A percentile compares a stretch with the other conserved stretches of the same genome.
These are phyloP conservation scores for Anguilla rostrata DNA, from an alignment of 2,113 vertebrate species.

Conservation along the genomic window DNA sequence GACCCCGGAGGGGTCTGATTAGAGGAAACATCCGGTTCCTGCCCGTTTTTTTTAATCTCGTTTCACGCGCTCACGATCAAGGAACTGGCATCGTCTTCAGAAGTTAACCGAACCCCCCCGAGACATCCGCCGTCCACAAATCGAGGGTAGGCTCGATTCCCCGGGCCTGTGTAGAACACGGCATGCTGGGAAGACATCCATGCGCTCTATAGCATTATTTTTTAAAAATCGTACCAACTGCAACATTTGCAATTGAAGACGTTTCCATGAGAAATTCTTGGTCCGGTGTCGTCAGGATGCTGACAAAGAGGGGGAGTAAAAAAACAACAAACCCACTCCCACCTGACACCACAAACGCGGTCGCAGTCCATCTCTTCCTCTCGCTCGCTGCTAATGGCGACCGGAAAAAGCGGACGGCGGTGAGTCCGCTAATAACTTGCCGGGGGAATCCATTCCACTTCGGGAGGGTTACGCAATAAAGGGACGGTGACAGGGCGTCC, in stretches of 20 bases:
- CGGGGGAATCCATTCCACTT: constrained; percentile 33
- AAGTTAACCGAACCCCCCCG: constrained; percentile 65
- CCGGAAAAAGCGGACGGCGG: background rate
- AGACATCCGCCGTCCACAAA: constrained; percentile 38
- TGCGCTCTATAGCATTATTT: background rate
- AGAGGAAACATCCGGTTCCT: constrained; percentile 51
- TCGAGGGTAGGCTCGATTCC: constrained; percentile 29
- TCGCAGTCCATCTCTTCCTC: background rate
- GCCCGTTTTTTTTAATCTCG: constrained; percentile 56
- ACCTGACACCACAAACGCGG: background rate
- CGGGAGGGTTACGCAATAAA: background rate
- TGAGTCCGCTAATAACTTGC: constrained; percentile 53
- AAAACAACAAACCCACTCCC: background rate
- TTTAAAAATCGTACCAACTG: background rate
- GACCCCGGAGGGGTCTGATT: constrained; percentile 33
- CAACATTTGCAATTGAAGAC: background rate
- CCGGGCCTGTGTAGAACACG: background rate
- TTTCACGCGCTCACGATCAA: constrained; percentile 63
- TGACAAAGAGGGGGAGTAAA: background rate
- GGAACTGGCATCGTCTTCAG: constrained; percentile 55
- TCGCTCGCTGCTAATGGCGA: too few relatives aligned
- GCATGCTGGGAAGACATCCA: background rate
- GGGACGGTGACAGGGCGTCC: too few relatives aligned
- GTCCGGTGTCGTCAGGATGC: background rate
- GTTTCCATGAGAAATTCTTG: background rate